Evolutionary conservation across 2,797 vertebrate genomes (phyloP).

Genomic region (Halcyon chelicuti): DNA sequence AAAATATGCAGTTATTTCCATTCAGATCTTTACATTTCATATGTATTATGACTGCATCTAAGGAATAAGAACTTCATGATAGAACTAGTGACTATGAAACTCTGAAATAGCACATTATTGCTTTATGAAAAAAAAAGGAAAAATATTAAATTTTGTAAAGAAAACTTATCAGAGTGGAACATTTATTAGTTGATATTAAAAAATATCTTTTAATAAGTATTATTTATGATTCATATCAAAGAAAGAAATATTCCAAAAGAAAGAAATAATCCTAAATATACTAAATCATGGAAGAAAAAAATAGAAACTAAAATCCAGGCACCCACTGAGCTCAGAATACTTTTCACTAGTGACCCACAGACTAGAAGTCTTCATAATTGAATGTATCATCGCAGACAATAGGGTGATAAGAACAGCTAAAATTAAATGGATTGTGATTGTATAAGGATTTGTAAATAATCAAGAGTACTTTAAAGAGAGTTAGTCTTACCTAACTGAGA

Average conservation of each 20-base stretch:
- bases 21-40: not conserved
- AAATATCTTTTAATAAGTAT: not conserved
- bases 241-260: not conserved
- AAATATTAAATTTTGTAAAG: conserved; percentile 20
- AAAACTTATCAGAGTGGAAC: not conserved
- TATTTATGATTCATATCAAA: not conserved
- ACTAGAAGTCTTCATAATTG: not conserved
- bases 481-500: conserved; percentile 33
- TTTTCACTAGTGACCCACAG: not conserved
- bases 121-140: not conserved
- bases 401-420: conserved; percentile 8
- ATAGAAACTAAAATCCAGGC: not conserved
- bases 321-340: not conserved
- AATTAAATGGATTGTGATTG: conserved; percentile 23
- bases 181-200: not conserved
- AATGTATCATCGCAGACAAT: not conserved
- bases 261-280: not conserved
- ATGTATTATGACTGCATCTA: not conserved
- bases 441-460: conserved; percentile 57
- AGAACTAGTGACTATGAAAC: not conserved
- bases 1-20: not conserved
- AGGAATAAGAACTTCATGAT: not conserved
- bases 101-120: conserved; percentile 47
- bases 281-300: not conserved
- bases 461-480: conserved; percentile 12